Percentiles rank a stretch among this genome's conserved stretches.
phyloP scores from a whole-genome alignment of 2,888 invertebrate species.

The Apamea crenata region DNA sequence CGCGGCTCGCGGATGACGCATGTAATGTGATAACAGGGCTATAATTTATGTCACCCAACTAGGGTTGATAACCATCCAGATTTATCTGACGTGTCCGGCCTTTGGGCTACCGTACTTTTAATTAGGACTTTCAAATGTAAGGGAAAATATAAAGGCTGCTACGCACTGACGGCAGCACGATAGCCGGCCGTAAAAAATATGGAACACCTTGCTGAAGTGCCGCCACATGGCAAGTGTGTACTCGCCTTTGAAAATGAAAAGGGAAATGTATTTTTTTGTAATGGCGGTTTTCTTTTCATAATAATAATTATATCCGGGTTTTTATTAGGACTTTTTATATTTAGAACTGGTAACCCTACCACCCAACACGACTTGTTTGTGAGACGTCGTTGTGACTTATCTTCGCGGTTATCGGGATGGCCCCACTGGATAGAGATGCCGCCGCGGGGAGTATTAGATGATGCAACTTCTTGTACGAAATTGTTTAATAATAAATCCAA shows the following conservation, averaged over 20 bases:
- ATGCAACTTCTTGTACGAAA: slow-evolving; percentile 29
- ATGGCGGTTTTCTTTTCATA: not conserved
- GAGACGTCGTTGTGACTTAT: slow-evolving; percentile 35
- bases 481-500: not conserved
- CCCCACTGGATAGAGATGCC: slow-evolving; percentile 29
- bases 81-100: not conserved
- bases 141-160: not conserved
- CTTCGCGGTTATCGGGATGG: slow-evolving; percentile 54
- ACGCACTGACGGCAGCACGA: not conserved
- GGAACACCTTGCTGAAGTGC: not conserved
- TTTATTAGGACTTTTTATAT: no score
- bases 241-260: not conserved
- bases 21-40: slow-evolving; percentile 40
- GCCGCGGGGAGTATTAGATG: slow-evolving; percentile 16
- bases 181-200: not conserved
- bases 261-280: not conserved
- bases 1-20: slow-evolving; percentile 62
- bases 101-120: not conserved
- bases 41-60: slow-evolving; percentile 53
- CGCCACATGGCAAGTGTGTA: not conserved
- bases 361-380: slow-evolving; percentile 49
- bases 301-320: not conserved
- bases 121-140: not conserved
- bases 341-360: slow-evolving; percentile 27
- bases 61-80: slow-evolving; percentile 19